phyloP scores from a whole-genome alignment of 2,888 invertebrate species.

The Apamea anceps region DNA sequence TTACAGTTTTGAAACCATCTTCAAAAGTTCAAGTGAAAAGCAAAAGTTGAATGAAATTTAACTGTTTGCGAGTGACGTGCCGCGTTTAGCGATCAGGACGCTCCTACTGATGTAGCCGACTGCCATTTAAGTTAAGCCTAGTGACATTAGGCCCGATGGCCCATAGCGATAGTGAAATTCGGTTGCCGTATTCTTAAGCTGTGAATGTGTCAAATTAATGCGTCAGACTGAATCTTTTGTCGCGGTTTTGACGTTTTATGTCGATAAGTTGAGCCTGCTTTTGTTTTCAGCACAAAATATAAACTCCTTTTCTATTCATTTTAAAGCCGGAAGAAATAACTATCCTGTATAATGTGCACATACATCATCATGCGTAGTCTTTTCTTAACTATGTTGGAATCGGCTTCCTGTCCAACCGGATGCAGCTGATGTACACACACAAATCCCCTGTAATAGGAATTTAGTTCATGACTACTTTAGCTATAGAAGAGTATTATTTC shows the following conservation, averaged over 20 bases:
- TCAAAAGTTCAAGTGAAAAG: slow-evolving; percentile 26
- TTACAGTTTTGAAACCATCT: slow-evolving; percentile 24
- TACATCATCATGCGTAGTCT: not conserved
- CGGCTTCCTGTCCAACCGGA: too few species aligned
- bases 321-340: not conserved
- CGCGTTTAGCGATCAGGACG: slow-evolving; percentile 39
- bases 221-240: slow-evolving; percentile 56
- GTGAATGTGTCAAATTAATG: slow-evolving; percentile 66
- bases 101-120: slow-evolving; percentile 71
- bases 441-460: not conserved
- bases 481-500: not conserved
- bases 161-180: slow-evolving; percentile 60
- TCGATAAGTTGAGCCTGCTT: slow-evolving; percentile 32
- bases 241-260: slow-evolving; percentile 41
- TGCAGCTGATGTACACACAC: too few species aligned
- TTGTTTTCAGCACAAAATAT: not conserved
- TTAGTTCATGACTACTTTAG: not conserved
- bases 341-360: not conserved
- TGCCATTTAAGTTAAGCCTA: slow-evolving; percentile 75
- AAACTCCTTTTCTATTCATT: not conserved
- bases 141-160: slow-evolving; percentile 47
- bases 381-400: not conserved
- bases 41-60: slow-evolving; percentile 31
- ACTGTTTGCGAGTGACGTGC: slow-evolving; percentile 38
- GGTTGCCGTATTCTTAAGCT: slow-evolving; percentile 64